Conservation (phyloP, 2,888 invertebrate genomes). For the Macaria notata region DNA sequence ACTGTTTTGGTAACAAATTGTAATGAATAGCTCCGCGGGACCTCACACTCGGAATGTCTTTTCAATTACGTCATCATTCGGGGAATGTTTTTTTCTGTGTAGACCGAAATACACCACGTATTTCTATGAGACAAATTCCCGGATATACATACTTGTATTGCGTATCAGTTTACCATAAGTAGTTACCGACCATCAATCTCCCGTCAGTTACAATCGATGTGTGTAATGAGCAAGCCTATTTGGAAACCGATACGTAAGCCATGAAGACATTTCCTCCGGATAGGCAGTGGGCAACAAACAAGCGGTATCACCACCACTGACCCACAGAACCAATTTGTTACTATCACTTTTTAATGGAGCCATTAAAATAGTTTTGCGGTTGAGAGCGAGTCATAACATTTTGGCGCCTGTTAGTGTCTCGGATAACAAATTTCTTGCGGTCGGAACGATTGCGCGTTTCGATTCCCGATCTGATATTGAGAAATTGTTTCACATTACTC, state of each 20-base stretch:
- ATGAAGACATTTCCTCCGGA: conserved; percentile 57
- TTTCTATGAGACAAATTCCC: too few relatives aligned
- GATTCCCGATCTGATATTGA: conserved; percentile 51
- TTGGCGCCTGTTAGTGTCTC: conserved; percentile 59
- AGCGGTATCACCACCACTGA: conserved; percentile 42
- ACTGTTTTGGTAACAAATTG: conserved; percentile 77
- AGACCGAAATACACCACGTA: too few relatives aligned
- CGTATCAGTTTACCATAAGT: not conserved
- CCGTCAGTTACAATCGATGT: too few relatives aligned
- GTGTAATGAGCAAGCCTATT: conserved; percentile 16
- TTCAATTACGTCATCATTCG: conserved; percentile 59
- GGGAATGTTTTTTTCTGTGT: conserved; percentile 17
- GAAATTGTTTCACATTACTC: conserved; percentile 56
- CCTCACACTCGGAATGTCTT: conserved; percentile 71
- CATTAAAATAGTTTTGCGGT: conserved; percentile 75
- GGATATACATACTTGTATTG: not conserved
- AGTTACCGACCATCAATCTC: not conserved
- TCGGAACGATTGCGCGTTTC: conserved; percentile 50
- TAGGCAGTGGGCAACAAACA: conserved; percentile 43
- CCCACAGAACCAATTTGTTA: conserved; percentile 67
- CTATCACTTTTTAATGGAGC: conserved; percentile 77
- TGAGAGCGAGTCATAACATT: conserved; percentile 61
- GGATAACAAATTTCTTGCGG: conserved; percentile 68
- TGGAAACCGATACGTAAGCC: conserved; percentile 41
- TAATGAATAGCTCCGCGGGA: conserved; percentile 69